phyloP scores from a whole-genome alignment of 2,888 invertebrate genomes.

The Ectemnius lituratus region DNA sequence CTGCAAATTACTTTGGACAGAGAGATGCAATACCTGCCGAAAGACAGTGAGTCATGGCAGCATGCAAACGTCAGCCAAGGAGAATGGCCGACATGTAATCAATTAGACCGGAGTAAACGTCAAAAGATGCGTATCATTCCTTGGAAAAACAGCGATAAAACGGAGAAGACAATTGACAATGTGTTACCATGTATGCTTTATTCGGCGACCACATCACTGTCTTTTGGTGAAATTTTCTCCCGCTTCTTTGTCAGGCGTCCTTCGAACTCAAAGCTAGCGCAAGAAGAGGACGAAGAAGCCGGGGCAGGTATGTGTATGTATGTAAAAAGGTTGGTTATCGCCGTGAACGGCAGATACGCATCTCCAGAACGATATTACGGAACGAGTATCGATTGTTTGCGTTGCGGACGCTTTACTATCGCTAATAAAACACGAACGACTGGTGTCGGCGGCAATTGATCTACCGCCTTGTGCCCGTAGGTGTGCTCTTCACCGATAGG shows the following conservation, averaged over 20 bases:
- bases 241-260: slow-evolving; percentile 42
- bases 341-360: slow-evolving; percentile 57
- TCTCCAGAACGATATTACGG: slow-evolving; percentile 62
- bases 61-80: slow-evolving; percentile 11
- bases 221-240: slow-evolving; percentile 1
- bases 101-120: slow-evolving; percentile 35
- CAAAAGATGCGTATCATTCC: slow-evolving; percentile 35
- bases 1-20: no score
- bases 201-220: slow-evolving; percentile 14
- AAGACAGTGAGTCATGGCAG: not conserved
- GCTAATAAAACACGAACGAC: slow-evolving; percentile 70
- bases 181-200: slow-evolving; percentile 10
- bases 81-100: slow-evolving; percentile 27
- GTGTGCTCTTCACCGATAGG: slow-evolving; percentile 37
- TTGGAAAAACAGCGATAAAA: slow-evolving; percentile 30
- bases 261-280: not conserved
- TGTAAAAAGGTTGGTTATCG: slow-evolving; percentile 60
- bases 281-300: slow-evolving; percentile 22
- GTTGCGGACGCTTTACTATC: slow-evolving; percentile 63
- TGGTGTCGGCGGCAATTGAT: slow-evolving; percentile 69
- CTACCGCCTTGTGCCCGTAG: slow-evolving; percentile 50
- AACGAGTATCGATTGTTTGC: slow-evolving; percentile 67
- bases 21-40: no score
- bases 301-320: slow-evolving; percentile 34
- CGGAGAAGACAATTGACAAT: slow-evolving; percentile 14